Evolutionary conservation across 2,888 invertebrate genomes (phyloP).

Genomic region (Margaritifera margaritifera): DNA sequence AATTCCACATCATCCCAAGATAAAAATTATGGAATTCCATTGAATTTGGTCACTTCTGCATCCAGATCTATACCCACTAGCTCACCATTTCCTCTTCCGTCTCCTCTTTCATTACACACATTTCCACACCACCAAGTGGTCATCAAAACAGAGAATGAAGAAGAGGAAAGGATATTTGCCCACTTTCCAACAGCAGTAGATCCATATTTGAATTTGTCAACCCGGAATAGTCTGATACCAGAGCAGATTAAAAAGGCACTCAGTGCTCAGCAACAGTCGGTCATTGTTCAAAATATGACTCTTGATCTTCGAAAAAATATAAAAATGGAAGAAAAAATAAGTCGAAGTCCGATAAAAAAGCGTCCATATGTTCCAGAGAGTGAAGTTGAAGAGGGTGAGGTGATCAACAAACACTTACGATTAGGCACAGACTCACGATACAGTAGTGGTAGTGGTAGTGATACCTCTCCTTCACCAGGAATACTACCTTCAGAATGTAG

Average conservation of each 20-base stretch:
- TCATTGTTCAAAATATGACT: conserved; percentile 61
- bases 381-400: conserved; percentile 26
- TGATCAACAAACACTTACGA: conserved; percentile 41
- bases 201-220: conserved; percentile 23
- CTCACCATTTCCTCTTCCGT: conserved; percentile 38
- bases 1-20: conserved; percentile 31
- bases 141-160: conserved; percentile 43
- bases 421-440: conserved; percentile 24
- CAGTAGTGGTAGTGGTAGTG: too few relatives aligned
- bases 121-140: conserved; percentile 22
- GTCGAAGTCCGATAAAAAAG: conserved; percentile 70
- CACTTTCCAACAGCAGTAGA: conserved; percentile 16
- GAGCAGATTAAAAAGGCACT: conserved; percentile 17
- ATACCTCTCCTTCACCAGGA: too few relatives aligned
- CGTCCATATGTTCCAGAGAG: conserved; percentile 62
- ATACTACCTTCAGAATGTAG: too few relatives aligned
- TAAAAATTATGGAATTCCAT: conserved; percentile 29
- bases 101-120: conserved; percentile 39
- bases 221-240: conserved; percentile 22
- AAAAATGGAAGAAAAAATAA: conserved; percentile 49
- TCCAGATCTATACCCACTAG: conserved; percentile 34
- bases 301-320: conserved; percentile 62
- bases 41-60: conserved; percentile 35
- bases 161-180: conserved; percentile 32
- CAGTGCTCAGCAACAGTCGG: conserved; percentile 46